These are phyloP conservation scores for Melitaea athalia DNA, from an alignment of 2,888 invertebrate genomes.

Conservation along the genomic window DNA sequence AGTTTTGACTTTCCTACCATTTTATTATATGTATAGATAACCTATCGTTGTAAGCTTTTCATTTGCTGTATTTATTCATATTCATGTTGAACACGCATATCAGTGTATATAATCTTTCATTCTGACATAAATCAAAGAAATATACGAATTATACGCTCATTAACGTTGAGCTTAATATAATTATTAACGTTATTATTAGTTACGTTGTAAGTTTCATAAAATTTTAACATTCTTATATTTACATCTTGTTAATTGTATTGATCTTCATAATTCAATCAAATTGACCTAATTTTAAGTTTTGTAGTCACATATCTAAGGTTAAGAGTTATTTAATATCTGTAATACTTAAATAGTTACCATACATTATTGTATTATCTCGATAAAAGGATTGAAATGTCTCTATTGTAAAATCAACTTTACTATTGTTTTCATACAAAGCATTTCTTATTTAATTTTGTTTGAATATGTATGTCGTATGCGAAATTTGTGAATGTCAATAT, in stretches of 20 bases:
- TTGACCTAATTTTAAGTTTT: constrained; percentile 6
- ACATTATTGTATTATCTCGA: too few species aligned
- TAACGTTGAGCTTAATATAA: background rate
- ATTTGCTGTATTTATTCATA: constrained; percentile 1
- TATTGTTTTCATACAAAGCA: too few species aligned
- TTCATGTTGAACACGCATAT: background rate
- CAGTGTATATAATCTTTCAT: background rate
- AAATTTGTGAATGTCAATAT: too few species aligned
- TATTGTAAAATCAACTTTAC: too few species aligned
- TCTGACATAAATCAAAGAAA: too few species aligned
- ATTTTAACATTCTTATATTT: constrained; percentile 4
- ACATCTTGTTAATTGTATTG: constrained; percentile 3
- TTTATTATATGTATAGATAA: too few species aligned
- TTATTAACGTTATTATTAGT: background rate
- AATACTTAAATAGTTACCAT: background rate
- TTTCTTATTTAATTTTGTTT: too few species aligned
- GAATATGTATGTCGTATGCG: too few species aligned
- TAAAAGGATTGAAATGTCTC: too few species aligned
- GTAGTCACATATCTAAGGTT: background rate
- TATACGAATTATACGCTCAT: background rate
- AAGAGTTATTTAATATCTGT: background rate
- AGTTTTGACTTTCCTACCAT: too few species aligned
- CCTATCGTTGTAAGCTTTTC: constrained; percentile 6
- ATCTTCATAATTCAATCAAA: background rate
- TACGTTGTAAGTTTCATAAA: background rate